Evolutionary conservation across 2,797 vertebrate genomes (phyloP), one percentile per base, ranked within the genome.

Genomic region (Tinamus major): DNA sequence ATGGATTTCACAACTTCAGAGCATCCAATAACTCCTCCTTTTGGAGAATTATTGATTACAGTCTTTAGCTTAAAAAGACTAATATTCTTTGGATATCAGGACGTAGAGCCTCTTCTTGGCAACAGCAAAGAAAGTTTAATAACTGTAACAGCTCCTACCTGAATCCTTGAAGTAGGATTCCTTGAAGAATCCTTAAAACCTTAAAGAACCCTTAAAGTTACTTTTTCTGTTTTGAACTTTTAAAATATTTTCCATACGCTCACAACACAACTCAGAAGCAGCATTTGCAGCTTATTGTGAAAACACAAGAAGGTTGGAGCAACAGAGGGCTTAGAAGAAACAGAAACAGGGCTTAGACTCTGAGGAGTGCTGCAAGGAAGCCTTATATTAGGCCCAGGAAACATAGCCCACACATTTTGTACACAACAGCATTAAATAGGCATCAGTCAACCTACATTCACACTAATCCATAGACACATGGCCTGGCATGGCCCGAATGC

Each of bases 61-160:
- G 27, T 35, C 83, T 69, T 39, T 46, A 46, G 74, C 42, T 91
- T 76, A 72, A 84, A 86, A 90, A 88, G 80, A 63, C 67, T 84
- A 75, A 93, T 55, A 31, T 55, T 55, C 53, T 55, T 18, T 55
- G 27, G 29, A 27, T 31, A 55, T 42, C 71, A 67, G 48, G 31
- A 77, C 37, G 42, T 35, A 91, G 42, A 93, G 39, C 24, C 26
- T 68, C 0, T 0, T 39, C 82, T 83, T 64, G 44, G 48, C 61
- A 85, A 85, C 33, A 80, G 27, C 41, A 84, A 64, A 41, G 88
- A 69, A 41, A 27, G 15, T 56, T 88, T 70, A 75, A 84, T 11
- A 84, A 61, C 59, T 29, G 67, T 39, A 14, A 11, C n/a, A 21
- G 48, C 42, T 90, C 53, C 83, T 63, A 86, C 75, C 33, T 1